Percentiles rank a stretch among this genome's conserved stretches.
Conservation (phyloP, 2,888 invertebrate species). For the Scaeva pyrastri region DNA sequence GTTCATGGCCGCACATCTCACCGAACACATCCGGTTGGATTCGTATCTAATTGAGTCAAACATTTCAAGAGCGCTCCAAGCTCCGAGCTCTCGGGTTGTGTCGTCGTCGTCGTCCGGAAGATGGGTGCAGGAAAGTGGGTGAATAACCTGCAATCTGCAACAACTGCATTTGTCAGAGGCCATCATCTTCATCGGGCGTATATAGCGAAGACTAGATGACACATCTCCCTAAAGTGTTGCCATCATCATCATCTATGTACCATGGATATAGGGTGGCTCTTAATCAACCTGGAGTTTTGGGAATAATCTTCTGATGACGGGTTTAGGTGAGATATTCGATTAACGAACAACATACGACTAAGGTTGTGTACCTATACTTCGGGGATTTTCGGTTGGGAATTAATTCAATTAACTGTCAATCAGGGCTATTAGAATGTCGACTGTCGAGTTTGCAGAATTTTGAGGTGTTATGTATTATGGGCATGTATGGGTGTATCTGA, state of each 20-base stretch:
- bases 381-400: background rate
- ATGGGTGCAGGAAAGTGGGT: slow-evolving; percentile 17
- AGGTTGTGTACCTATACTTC: background rate
- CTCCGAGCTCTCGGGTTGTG: too few relatives aligned
- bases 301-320: slow-evolving; percentile 14
- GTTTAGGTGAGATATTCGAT: slow-evolving; percentile 31
- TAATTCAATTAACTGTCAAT: slow-evolving; percentile 7
- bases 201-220: slow-evolving; percentile 20
- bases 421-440: background rate
- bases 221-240: slow-evolving; percentile 38
- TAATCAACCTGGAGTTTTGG: slow-evolving; percentile 51
- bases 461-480: too few relatives aligned
- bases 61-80: slow-evolving; percentile 1
- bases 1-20: slow-evolving; percentile 41
- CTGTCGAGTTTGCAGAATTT: too few relatives aligned
- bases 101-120: too few relatives aligned
- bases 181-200: background rate
- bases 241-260: background rate
- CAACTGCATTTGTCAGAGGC: slow-evolving; percentile 38
- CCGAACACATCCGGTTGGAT: slow-evolving; percentile 36
- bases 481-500: too few relatives aligned
- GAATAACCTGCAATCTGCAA: slow-evolving; percentile 17
- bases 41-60: slow-evolving; percentile 57
- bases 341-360: slow-evolving; percentile 18
- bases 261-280: slow-evolving; percentile 26